These are phyloP conservation scores for Odontocolon sp. DNA, from an alignment of 2,888 invertebrate species.

Conservation along the genomic window DNA sequence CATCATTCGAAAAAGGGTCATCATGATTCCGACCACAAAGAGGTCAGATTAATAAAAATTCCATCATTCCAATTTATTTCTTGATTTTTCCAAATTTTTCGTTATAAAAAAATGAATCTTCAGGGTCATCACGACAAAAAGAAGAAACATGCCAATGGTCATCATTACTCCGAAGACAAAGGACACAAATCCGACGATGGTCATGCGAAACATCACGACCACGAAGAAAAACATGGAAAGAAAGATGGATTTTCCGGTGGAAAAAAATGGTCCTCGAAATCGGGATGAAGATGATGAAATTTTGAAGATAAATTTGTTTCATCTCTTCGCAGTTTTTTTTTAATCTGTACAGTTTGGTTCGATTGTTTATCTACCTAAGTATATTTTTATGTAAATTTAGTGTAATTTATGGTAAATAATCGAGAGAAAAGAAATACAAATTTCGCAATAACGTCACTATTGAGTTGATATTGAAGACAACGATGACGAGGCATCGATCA, in stretches of 20 bases:
- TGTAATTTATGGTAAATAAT: too few relatives aligned
- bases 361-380: too few relatives aligned
- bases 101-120: background rate
- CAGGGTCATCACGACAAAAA: constrained; percentile 83
- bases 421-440: background rate
- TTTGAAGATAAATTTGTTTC: background rate
- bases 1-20: constrained; percentile 82
- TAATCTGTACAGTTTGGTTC: background rate
- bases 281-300: constrained; percentile 63
- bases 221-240: constrained; percentile 80
- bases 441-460: constrained; percentile 22
- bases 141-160: constrained; percentile 83
- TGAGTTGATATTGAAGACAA: constrained; percentile 26
- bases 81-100: background rate
- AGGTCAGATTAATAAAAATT: constrained; percentile 65
- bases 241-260: constrained; percentile 81
- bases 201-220: constrained; percentile 83
- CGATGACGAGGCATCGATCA: constrained; percentile 28
- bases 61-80: background rate
- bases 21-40: constrained; percentile 76
- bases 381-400: too few relatives aligned
- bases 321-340: too few relatives aligned
- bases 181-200: constrained; percentile 83
- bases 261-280: constrained; percentile 84
- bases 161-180: constrained; percentile 82